phyloP scores from a whole-genome alignment of 1,140 invertebrate species.

The Drosophila setifemur region DNA sequence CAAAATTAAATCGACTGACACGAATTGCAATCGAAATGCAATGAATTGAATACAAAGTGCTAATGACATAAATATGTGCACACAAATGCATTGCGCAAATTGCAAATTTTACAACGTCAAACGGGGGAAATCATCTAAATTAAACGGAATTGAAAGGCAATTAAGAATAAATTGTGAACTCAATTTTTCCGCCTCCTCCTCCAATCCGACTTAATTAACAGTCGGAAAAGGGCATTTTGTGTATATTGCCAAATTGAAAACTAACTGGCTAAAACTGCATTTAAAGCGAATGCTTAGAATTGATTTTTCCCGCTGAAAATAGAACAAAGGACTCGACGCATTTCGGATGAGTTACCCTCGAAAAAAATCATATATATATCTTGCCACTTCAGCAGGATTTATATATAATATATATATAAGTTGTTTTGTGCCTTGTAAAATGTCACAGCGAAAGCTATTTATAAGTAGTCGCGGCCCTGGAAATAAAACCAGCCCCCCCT shows the following conservation, averaged over 20 bases:
- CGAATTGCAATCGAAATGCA: neutral
- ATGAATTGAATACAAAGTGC: neutral
- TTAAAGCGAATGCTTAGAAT: conserved; percentile 9
- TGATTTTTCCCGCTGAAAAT: conserved; percentile 65
- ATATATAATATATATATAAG: neutral
- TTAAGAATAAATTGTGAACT: neutral
- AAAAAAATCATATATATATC: neutral
- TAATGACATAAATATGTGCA: conserved; percentile 9
- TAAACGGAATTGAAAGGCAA: conserved; percentile 12
- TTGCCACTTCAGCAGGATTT: conserved; percentile 11
- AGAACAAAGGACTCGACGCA: conserved; percentile 31
- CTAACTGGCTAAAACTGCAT: neutral
- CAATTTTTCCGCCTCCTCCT: neutral
- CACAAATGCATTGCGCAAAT: neutral
- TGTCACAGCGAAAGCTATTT: conserved; percentile 77
- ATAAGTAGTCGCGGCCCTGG: conserved; percentile 51
- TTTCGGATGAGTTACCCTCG: conserved; percentile 15
- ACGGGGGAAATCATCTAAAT: neutral
- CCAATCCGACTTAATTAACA: neutral
- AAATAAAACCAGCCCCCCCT: conserved; percentile 12
- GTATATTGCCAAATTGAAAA: neutral
- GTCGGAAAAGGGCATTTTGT: neutral
- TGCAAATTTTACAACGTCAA: neutral
- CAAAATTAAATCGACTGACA: neutral
- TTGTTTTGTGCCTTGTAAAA: conserved; percentile 25